Evolutionary conservation across 2,888 invertebrate species (phyloP), one percentile per base, ranked within the genome.

Genomic region (Drosophila merina): DNA sequence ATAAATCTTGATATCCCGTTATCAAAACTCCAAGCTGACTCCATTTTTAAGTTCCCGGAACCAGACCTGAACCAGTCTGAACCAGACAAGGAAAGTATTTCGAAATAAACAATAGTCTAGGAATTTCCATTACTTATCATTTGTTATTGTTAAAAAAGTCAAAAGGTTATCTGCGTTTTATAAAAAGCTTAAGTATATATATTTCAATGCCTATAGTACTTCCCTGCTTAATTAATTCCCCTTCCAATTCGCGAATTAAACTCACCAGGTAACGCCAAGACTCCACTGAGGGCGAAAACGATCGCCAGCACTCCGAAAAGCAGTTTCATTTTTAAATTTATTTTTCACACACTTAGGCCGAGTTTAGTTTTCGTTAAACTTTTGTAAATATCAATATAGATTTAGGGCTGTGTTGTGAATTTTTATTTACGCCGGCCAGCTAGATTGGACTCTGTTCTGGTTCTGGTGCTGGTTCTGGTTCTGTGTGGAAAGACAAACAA

Each of bases 251-350:
- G 20, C 20, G 20, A 20, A n/a, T 30, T 56, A 52, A 62, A 89
- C 91, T 91, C 71, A 91, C 91, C 91, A 80, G 91, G 91, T 79
- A 91, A 78, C 58, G 90, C 84, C 55, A 86, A 85, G 64, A 88
- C 88, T 57, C 85, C 87, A 76, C 83, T 86, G 62, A 90, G 76
- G 76, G 90, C 86, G 76, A 91, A 59, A 38, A 78, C 75, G 75
- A 84, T 87, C 72, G 89, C 72, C 55, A 91, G 64, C 77, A 89
- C 74, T 72, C 82, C 84, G 63, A 86, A 75, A 55, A 89, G 69
- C 62, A 88, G 81, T 79, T 91, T 91, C 91, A 91, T 91, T 50
- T 69, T 55, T 36, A 44, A 31, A 31, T 51, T 33, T 26, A 42
- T 47, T 36, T 52, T 42, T 72, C 48, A 51, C 56, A 57, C 40